Evolutionary conservation across 2,888 invertebrate species (phyloP).

Genomic region (Desoria tigrina): DNA sequence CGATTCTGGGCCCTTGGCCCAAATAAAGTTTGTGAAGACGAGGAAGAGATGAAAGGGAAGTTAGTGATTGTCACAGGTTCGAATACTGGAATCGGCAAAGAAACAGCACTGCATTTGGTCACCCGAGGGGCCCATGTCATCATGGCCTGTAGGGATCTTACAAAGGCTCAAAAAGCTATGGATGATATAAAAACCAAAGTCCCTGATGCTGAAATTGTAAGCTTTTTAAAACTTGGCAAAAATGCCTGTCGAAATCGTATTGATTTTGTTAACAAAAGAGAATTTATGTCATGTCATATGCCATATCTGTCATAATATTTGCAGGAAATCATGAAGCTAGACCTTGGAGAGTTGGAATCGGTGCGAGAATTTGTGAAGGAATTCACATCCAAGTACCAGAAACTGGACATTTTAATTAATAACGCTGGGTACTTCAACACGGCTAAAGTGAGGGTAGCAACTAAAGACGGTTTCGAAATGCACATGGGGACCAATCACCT

Average conservation of each 20-base stretch:
- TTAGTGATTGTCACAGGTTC: conserved; percentile 41
- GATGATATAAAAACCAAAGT: conserved; percentile 32
- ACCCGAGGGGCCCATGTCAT: conserved; percentile 37
- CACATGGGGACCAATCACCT: conserved; percentile 58
- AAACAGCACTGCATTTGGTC: conserved; percentile 30
- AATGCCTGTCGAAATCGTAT: not conserved
- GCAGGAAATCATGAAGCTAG: conserved; percentile 56
- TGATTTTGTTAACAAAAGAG: not conserved
- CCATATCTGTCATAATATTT: not conserved
- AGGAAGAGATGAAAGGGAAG: conserved; percentile 39
- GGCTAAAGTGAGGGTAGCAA: conserved; percentile 35
- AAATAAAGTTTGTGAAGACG: conserved; percentile 25
- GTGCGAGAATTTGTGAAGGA: conserved; percentile 57
- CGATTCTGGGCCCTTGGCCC: conserved; percentile 1
- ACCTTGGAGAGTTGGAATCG: conserved; percentile 57
- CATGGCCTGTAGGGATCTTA: conserved; percentile 39
- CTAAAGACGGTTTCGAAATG: conserved; percentile 56
- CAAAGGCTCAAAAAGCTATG: conserved; percentile 33
- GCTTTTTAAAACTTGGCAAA: not conserved
- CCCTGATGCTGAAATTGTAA: conserved; percentile 19
- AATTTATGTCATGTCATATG: not conserved
- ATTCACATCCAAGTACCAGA: conserved; percentile 54
- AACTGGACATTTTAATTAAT: conserved; percentile 57
- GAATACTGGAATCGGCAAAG: conserved; percentile 40
- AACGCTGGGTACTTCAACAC: conserved; percentile 57